Percentiles rank a stretch among this genome's conserved stretches.
phyloP scores from a whole-genome alignment of 2,113 vertebrate species.

The Gopherus evgoodei region DNA sequence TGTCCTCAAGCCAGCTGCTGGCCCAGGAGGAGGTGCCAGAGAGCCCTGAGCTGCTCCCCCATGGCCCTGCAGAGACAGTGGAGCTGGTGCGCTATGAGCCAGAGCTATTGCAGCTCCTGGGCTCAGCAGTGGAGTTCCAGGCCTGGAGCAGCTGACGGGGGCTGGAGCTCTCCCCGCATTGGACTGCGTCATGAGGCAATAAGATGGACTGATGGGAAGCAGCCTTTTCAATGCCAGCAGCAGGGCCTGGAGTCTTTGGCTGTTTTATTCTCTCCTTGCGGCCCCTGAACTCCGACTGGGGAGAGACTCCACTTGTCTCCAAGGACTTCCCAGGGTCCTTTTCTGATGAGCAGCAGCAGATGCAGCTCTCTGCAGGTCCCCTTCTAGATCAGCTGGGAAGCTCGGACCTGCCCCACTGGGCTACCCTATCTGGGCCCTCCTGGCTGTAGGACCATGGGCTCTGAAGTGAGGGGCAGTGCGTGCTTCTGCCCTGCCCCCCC shows the following conservation, averaged over 20 bases:
- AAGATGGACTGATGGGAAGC: slow-evolving; percentile 81
- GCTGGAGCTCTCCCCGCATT: slow-evolving; percentile 31
- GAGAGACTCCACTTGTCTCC: slow-evolving; percentile 19
- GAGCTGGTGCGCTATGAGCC: slow-evolving; percentile 94
- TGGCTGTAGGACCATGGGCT: background rate
- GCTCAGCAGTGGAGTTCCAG: slow-evolving; percentile 85
- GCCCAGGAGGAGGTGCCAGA: slow-evolving; percentile 76
- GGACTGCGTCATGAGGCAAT: slow-evolving; percentile 82
- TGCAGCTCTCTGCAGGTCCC: background rate
- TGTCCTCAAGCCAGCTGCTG: slow-evolving; percentile 93
- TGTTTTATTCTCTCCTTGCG: slow-evolving; percentile 67
- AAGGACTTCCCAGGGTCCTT: slow-evolving; percentile 8
- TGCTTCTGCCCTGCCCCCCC: slow-evolving; percentile 8
- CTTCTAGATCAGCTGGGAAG: background rate
- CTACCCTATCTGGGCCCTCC: background rate
- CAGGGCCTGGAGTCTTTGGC: slow-evolving; percentile 66
- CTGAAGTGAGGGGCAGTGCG: background rate
- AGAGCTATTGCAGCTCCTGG: slow-evolving; percentile 92
- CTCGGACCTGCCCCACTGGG: background rate
- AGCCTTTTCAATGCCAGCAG: slow-evolving; percentile 76
- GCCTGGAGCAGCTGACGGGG: slow-evolving; percentile 84
- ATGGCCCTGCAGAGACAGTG: slow-evolving; percentile 84
- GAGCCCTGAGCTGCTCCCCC: slow-evolving; percentile 62
- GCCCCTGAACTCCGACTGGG: slow-evolving; percentile 11
- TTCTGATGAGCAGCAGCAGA: background rate